Base-by-base conservation (phyloP, 1,140 invertebrate species). In the Phocides pigmalion region DNA sequence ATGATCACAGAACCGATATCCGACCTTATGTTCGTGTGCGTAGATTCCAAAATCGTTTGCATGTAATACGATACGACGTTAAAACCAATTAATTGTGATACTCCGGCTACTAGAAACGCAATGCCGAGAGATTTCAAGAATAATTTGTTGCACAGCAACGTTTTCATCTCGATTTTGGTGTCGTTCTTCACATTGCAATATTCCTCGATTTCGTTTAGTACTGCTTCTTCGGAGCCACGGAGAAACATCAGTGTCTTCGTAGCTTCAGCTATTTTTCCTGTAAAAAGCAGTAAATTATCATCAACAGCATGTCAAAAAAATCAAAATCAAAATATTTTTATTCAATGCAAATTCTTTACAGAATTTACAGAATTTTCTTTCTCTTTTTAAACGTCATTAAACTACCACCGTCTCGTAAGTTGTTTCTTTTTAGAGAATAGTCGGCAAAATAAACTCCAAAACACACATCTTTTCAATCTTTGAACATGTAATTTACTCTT, bases 1-100 rank as follows among this genome's bases (percentile, higher is more conserved):
- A 96, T 93, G 14, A 96, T 86, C 6, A 96, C 94, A 3, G 95
- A 93, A 0, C 93, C 92, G 3, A 94, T 32, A 62, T 93, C 92
- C 0, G 94, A 90, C 39, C 93, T 90, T 0, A 96, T 86, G n/a
- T 88, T 92, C 3, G 92, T 93, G 0, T 92, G 85, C 1, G 93
- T 93, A 1, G 91, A 90, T 44, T 92, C 71, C 70, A 96, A 95
- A 56, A 96, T 95, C 1, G 90, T 87, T 20, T 94, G 94, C 0
- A 95, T 93, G 74, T 61, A 61, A 12, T 37, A 61, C 0, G 58
- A 19, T 0, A 61, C 58, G 1, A 44, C 58, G 9, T 61, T 61
- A 12, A 47, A 61, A 0, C 95, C 95, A 22, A 92, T 93, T 16
- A 95, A 76, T 72, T 96, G 95, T 61, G 94, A 93, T 61, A 95